Evolutionary conservation across 2,797 vertebrate species (phyloP), one percentile per base, ranked within the genome.

Genomic region (Gila robusta): DNA sequence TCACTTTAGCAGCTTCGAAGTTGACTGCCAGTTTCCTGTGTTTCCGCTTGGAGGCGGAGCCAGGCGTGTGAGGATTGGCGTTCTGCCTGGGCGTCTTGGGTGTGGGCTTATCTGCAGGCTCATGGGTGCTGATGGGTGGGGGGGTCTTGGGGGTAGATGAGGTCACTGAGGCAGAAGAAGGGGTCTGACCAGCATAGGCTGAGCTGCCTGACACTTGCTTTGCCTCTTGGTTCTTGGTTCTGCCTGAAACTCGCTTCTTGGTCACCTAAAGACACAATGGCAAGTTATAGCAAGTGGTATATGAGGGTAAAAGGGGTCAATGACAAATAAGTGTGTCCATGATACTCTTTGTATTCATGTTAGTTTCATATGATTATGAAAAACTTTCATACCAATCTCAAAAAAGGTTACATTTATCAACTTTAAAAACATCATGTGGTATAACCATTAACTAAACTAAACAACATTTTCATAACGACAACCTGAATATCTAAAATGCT

Each of bases 1-100:
- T 92, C 83, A 96, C 94, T 95, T 98, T 98, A 2, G 97, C 95
- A 23, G 95, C 91, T 35, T 97, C 96, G 89, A 99, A 99, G 94
- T 98, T 99, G 89, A 99, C 98, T 0, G 98, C 98, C 87, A 99
- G 93, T 91, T 99, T 99, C 87, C 98, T 95, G 86, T 97, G 94
- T 93, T 96, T 99, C 93, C 96, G 95, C 91, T 96, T 98, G 89
- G 96, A 96, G 91, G 96, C 95, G 59, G 97, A 97, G 92, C 96
- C 93, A 28, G 97, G 93, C 72, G 96, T 93, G 90, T 95, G 94
- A 59, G 17, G 32, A 44, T 81, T 64, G 37, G 89, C 59, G 47
- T 90, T 93, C 87, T 95, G 95, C 12, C 91, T 91, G 4, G 94
- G 94, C 0, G 88, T 92, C 86, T 94, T 90, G 64, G 96, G 92